Conservation (phyloP, 2,113 vertebrate species). For the Stigmatopora argus region DNA sequence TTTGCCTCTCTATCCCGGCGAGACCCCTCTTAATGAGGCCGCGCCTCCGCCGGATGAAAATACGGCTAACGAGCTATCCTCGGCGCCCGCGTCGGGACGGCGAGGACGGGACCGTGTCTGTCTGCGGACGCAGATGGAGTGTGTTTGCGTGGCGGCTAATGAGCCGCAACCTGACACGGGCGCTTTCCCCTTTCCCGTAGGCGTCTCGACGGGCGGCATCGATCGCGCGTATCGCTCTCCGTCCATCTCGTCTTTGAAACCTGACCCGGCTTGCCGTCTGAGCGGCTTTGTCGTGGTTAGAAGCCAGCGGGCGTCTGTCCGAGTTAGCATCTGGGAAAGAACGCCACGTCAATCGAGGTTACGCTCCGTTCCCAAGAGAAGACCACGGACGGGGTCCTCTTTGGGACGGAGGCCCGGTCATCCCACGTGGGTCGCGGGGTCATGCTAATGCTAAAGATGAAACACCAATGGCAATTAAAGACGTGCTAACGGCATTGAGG, state of each 20-base stretch:
- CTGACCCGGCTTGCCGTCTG: neutral
- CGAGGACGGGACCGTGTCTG: conserved; percentile 24
- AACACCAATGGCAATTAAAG: neutral
- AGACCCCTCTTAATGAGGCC: conserved; percentile 9
- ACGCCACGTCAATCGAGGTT: too few species aligned
- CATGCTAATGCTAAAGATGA: neutral
- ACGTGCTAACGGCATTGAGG: conserved; percentile 23
- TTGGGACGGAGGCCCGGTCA: neutral
- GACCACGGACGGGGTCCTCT: too few species aligned
- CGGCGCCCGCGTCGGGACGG: conserved; percentile 32
- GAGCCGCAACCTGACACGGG: neutral
- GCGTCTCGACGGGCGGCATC: neutral
- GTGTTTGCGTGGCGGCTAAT: neutral
- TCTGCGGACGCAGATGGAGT: neutral
- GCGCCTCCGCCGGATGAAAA: conserved; percentile 13
- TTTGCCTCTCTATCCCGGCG: neutral
- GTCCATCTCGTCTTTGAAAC: neutral
- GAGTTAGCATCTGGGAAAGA: too few species aligned
- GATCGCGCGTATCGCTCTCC: neutral
- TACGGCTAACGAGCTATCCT: conserved; percentile 25
- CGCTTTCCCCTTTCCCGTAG: neutral
- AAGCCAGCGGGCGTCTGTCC: too few species aligned
- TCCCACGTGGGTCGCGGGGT: neutral
- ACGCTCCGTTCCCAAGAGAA: too few species aligned
- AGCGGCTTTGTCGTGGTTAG: neutral